Conservation (phyloP, 2,888 invertebrate genomes). For the Drosophila monieri region DNA sequence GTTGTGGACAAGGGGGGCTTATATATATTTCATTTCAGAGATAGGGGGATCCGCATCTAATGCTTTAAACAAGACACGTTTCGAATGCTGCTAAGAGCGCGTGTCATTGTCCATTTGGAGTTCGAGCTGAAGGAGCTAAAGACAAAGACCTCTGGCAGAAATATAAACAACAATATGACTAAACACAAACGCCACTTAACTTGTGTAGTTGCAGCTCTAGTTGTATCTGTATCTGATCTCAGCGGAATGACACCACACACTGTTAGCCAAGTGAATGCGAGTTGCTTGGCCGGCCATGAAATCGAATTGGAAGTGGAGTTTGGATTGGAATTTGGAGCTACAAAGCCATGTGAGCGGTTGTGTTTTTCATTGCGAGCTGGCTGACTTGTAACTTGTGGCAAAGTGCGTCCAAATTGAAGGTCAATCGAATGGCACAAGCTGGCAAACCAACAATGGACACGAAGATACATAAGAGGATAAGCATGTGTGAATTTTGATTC, state of each 20-base stretch:
- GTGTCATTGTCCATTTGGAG: constrained; percentile 66
- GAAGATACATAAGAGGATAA: constrained; percentile 2
- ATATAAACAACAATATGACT: constrained; percentile 49
- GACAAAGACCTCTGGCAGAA: constrained; percentile 67
- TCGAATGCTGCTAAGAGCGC: constrained; percentile 57
- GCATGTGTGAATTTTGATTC: not conserved
- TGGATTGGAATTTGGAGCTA: constrained; percentile 27
- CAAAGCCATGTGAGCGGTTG: constrained; percentile 30
- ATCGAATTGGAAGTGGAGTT: constrained; percentile 68
- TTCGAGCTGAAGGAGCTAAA: constrained; percentile 55
- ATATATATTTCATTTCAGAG: constrained; percentile 1
- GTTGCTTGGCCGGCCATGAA: constrained; percentile 75
- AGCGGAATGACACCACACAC: constrained; percentile 69
- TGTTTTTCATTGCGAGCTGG: constrained; percentile 18
- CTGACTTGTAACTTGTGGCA: constrained; percentile 37
- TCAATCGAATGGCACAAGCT: constrained; percentile 69
- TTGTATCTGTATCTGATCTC: constrained; percentile 42
- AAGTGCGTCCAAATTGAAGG: constrained; percentile 63
- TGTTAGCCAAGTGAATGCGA: constrained; percentile 69
- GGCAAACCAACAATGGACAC: constrained; percentile 4
- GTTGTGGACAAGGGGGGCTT: not conserved
- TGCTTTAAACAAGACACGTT: constrained; percentile 66
- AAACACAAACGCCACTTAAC: constrained; percentile 72
- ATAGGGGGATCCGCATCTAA: constrained; percentile 41
- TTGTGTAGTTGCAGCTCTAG: constrained; percentile 54